phyloP scores from a whole-genome alignment of 2,888 invertebrate genomes.

The Hipparchia semele region DNA sequence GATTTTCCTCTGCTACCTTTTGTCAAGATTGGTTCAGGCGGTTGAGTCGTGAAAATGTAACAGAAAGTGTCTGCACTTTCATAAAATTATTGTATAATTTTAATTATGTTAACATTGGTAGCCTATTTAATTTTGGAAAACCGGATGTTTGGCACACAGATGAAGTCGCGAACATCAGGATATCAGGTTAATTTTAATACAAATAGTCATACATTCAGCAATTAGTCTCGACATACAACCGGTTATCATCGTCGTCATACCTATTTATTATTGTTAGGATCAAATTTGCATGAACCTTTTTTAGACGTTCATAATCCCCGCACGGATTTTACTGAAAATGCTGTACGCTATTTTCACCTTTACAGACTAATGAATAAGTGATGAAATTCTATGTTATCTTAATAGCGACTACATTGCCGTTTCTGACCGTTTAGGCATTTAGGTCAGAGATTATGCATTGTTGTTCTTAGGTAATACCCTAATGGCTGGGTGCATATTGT shows the following conservation, averaged over 20 bases:
- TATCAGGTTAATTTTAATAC: not conserved
- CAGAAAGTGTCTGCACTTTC: too few relatives aligned
- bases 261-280: slow-evolving; percentile 34
- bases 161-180: not conserved
- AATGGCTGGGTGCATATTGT: slow-evolving; percentile 41
- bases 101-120: too few relatives aligned
- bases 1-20: too few relatives aligned
- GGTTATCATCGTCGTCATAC: slow-evolving; percentile 19
- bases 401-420: slow-evolving; percentile 23
- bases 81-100: too few relatives aligned
- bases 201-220: not conserved
- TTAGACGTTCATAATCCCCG: slow-evolving; percentile 17
- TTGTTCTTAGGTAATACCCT: slow-evolving; percentile 42
- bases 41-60: too few relatives aligned
- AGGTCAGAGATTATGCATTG: slow-evolving; percentile 48
- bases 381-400: slow-evolving; percentile 28
- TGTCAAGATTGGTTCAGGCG: too few relatives aligned
- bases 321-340: slow-evolving; percentile 1
- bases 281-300: slow-evolving; percentile 36
- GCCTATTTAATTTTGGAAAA: too few relatives aligned
- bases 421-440: slow-evolving; percentile 40
- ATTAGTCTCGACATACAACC: slow-evolving; percentile 20
- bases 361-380: slow-evolving; percentile 30
- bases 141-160: not conserved
- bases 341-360: slow-evolving; percentile 23